Conservation (phyloP, 2,888 invertebrate species). For the Drosophila pseudotalamancana region DNA sequence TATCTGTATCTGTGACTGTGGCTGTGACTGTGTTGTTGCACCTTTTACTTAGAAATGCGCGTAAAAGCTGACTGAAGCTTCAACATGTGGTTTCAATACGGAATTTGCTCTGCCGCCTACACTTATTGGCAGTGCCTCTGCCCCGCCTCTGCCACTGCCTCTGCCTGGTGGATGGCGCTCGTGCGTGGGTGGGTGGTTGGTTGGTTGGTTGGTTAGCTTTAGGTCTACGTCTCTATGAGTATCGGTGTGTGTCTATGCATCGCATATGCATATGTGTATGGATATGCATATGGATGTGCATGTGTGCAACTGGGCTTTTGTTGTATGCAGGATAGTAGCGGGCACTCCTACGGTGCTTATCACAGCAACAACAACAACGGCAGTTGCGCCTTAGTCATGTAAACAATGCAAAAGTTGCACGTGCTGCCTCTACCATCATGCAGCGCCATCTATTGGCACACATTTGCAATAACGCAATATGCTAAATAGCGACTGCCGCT, state of each 20-base stretch:
- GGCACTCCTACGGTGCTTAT: slow-evolving; percentile 24
- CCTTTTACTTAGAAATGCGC: slow-evolving; percentile 76
- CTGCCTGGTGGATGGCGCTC: slow-evolving; percentile 3
- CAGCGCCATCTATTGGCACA: slow-evolving; percentile 80
- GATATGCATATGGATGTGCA: slow-evolving; percentile 1
- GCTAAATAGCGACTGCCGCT: slow-evolving; percentile 64
- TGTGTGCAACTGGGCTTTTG: slow-evolving; percentile 23
- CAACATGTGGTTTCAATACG: slow-evolving; percentile 73
- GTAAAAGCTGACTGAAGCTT: slow-evolving; percentile 60
- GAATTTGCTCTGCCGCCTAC: slow-evolving; percentile 52
- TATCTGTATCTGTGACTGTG: slow-evolving; percentile 3
- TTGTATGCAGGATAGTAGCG: slow-evolving; percentile 53
- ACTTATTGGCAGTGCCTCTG: slow-evolving; percentile 47
- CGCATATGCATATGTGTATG: slow-evolving; percentile 15
- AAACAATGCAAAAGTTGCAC: slow-evolving; percentile 76
- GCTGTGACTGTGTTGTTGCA: slow-evolving; percentile 40
- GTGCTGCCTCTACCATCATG: slow-evolving; percentile 68
- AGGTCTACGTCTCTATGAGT: slow-evolving; percentile 39
- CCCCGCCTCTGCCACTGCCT: slow-evolving; percentile 2
- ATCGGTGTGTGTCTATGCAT: slow-evolving; percentile 15
- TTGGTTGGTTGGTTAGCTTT: slow-evolving; percentile 17
- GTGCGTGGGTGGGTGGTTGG: slow-evolving; percentile 33
- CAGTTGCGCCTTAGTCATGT: slow-evolving; percentile 49
- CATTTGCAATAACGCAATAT: slow-evolving; percentile 70
- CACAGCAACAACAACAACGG: slow-evolving; percentile 20